Evolutionary conservation across 2,797 vertebrate species (phyloP).

Genomic region (Eulemur coronatus): DNA sequence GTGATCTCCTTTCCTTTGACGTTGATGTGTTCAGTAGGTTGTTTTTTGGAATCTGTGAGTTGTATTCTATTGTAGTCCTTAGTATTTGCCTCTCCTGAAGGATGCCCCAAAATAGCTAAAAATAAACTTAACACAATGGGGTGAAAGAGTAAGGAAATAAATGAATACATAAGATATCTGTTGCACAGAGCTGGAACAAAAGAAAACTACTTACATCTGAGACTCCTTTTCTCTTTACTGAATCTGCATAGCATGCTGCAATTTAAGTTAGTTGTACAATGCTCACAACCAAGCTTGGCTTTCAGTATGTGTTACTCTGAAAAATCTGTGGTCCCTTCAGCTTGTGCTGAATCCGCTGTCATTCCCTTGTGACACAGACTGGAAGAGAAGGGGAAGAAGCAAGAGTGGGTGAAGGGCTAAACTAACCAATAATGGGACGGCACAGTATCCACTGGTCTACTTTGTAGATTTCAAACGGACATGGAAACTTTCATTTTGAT

Average conservation of each 20-base stretch:
- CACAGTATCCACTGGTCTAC: background rate
- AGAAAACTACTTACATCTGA: conserved; percentile 15
- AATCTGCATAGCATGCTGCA: conserved; percentile 32
- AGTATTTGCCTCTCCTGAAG: conserved; percentile 31
- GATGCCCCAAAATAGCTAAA: conserved; percentile 33
- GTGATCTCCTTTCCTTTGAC: background rate
- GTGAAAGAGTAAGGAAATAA: conserved; percentile 46
- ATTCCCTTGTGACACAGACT: background rate
- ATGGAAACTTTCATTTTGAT: background rate
- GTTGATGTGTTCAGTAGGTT: background rate
- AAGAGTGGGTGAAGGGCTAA: background rate
- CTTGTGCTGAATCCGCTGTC: background rate
- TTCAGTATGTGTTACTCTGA: background rate
- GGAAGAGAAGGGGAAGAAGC: background rate
- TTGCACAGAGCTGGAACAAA: conserved; percentile 43
- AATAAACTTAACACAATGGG: conserved; percentile 39
- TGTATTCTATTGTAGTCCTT: conserved; percentile 28
- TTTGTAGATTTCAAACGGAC: background rate
- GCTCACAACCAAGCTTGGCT: background rate
- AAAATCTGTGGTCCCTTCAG: conserved; percentile 23
- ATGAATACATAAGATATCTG: background rate
- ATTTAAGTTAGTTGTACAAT: conserved; percentile 27
- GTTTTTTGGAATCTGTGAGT: conserved; percentile 7
- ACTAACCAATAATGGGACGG: background rate
- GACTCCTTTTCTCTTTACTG: conserved; percentile 50